Base-by-base conservation (phyloP, 2,888 invertebrate genomes). In the Drosophila gaucha region DNA sequence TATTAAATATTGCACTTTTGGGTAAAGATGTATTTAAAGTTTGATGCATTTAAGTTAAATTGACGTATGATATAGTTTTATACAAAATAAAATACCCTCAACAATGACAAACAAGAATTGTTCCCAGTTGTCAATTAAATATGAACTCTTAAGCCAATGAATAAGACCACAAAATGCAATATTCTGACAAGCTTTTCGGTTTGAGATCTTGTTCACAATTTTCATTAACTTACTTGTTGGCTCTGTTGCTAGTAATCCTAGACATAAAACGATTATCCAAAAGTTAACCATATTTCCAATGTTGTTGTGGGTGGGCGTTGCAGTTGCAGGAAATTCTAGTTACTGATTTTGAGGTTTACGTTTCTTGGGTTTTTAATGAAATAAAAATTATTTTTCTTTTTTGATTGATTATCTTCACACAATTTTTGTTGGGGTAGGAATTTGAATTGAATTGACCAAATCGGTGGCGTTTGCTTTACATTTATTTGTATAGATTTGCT, bases 261-360 rank as follows among this genome's bases (percentile, higher is more conserved):
- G 72, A 74, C 86, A 89, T 79, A 91, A 79, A 76, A 88, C 83
- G 85, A 89, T 89, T 91, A 91, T 91, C 91, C 91, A 91, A 89
- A 89, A 77, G 72, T 83, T 84, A 89, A 86, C 89, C 91, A 91
- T 91, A 73, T 85, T 89, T 71, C 55, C 50, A 54, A 58, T 55
- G 68, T 51, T 55, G 60, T 46, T 69, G 56, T 59, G 43, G 43
- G 55, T 50, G 57, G 31, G 51, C 24, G 39, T 16, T 73, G 41
- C 28, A 22, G 49, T 12, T 47, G 18, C 24, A n/a, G 49, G 44
- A 47, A 43, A 28, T 46, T 49, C 12, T 22, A 44, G 39, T 31
- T 39, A 52, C 35, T 62, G 28, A 52, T 30, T 71, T 64, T 51
- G 14, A 41, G 44, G 30, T 49, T 67, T 38, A 1, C 14, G 8